Evolutionary conservation across 2,888 invertebrate species (phyloP).

Genomic region (Melipona bicolor): DNA sequence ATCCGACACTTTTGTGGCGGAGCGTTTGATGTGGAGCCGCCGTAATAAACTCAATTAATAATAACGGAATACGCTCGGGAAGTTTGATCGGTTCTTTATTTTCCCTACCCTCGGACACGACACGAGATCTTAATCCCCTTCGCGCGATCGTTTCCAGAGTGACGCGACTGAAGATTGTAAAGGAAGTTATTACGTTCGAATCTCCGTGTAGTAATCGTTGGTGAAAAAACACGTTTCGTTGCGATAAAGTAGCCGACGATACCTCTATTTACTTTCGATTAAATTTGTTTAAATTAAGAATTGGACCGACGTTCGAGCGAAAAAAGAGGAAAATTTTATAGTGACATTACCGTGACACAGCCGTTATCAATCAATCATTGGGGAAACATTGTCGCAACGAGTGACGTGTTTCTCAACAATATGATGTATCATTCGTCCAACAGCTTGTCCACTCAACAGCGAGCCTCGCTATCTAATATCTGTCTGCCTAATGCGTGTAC

Average conservation of each 20-base stretch:
- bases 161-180: not conserved
- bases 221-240: constrained; percentile 6
- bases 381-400: constrained; percentile 69
- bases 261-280: not conserved
- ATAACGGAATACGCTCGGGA: constrained; percentile 30
- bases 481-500: constrained; percentile 56
- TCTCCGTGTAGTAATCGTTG: not conserved
- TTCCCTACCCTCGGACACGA: not conserved
- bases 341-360: not conserved
- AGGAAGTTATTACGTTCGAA: constrained; percentile 9
- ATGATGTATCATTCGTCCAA: constrained; percentile 61
- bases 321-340: not conserved
- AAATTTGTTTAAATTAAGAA: not conserved
- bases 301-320: not conserved
- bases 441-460: constrained; percentile 65
- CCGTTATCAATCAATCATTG: constrained; percentile 11
- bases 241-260: not conserved
- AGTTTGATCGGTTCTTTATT: not conserved
- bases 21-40: constrained; percentile 49
- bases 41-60: constrained; percentile 45
- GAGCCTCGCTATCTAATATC: constrained; percentile 58
- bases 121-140: constrained; percentile 30
- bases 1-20: constrained; percentile 46
- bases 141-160: not conserved
- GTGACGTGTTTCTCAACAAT: constrained; percentile 70